Percentiles rank a stretch among this genome's conserved stretches.
These are phyloP conservation scores for Limosa lapponica DNA, from an alignment of 2,797 vertebrate species.

Conservation along the genomic window DNA sequence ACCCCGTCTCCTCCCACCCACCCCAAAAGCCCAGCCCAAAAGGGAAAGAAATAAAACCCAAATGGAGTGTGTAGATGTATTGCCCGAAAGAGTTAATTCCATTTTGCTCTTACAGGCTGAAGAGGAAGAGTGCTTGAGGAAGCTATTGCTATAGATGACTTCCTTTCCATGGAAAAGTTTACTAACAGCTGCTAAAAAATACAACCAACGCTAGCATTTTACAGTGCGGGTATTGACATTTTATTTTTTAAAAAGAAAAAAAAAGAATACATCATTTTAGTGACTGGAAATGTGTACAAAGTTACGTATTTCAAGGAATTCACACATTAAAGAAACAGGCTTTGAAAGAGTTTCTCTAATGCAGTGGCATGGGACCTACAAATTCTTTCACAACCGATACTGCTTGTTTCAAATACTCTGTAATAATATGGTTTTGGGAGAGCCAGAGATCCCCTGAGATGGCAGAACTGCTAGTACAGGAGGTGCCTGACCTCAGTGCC, in stretches of 20 bases:
- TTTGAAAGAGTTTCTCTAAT: neutral
- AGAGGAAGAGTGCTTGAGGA: neutral
- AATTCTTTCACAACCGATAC: neutral
- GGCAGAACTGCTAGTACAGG: neutral
- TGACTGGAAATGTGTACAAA: constrained; percentile 16
- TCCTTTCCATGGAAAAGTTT: neutral
- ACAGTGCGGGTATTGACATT: neutral
- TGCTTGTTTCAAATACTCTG: neutral
- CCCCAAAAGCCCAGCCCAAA: neutral
- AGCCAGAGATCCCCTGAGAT: constrained; percentile 37
- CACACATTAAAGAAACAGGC: neutral
- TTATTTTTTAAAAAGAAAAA: constrained; percentile 34
- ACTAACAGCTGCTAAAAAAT: neutral
- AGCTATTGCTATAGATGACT: neutral
- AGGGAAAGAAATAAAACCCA: neutral
- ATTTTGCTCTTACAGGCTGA: neutral
- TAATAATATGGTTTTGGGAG: neutral
- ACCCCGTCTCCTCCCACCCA: neutral
- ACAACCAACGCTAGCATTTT: neutral
- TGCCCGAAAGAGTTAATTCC: neutral
- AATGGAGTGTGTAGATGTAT: neutral
- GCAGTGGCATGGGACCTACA: neutral
- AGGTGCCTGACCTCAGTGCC: neutral
- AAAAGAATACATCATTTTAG: neutral
- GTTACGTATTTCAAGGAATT: neutral